Evolutionary conservation across 2,797 vertebrate species (phyloP), one percentile per base, ranked within the genome.

Genomic region (Macrochelys suwanniensis): DNA sequence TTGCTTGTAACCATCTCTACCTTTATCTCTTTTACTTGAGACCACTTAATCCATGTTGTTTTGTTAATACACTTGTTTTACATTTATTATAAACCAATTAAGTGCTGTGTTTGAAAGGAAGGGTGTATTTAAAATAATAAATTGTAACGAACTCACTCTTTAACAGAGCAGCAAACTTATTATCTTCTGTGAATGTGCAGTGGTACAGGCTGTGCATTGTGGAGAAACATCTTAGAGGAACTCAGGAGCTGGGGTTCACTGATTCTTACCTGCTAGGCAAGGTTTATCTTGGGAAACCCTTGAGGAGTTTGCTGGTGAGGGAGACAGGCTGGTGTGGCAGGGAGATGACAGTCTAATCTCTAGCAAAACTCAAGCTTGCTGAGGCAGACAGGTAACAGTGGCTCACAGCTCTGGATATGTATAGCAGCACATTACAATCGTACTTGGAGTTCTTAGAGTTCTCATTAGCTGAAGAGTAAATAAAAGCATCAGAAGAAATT

Each of bases 401-500:
- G 17, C 61, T 68, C 33, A 17, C 33, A 68, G 16, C 33, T 68
- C 9, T 37, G 33, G 33, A 19, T 68, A 21, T 37, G n/a, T 5
- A 2, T 17, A 68, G 33, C 16, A 37, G 17, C 19, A 17, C 1
- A 4, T 68, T 68, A 37, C n/a, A 37, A 11, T 17, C 31, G 0
- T 79, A 42, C 68, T 89, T 74, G n/a, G 84, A 54, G n/a, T 33
- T 79, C 56, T 51, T 87, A 56, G 5, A 76, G 26, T 57, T 68
- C 65, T 37, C 8, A 68, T 68, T 19, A 68, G 33, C 33, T 37
- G 28, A 9, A 77, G 5, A 3, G 71, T 54, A 16, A 83, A 50
- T 1, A 0, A 51, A 91, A 57, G 0, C 1, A 71, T 85, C 6
- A 50, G 28, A 76, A 84, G 1, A 2, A 4, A 25, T 76, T 45